A percentile compares a stretch with the other conserved stretches of the same genome.
Evolutionary conservation across 2,113 vertebrate genomes (phyloP).

Genomic region (Pseudonaja textilis): DNA sequence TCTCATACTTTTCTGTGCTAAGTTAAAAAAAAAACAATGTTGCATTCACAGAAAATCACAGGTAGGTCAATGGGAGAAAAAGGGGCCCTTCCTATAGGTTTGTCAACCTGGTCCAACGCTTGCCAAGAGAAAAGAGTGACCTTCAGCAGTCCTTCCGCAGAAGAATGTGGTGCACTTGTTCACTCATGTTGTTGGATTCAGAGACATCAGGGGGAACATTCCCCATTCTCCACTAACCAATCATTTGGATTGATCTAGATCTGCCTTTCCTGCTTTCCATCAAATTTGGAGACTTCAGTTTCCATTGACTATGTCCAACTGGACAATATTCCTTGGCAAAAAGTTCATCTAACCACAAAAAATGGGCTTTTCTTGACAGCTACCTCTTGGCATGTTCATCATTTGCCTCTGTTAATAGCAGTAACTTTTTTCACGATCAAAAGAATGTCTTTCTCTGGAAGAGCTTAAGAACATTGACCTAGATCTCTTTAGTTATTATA

Average conservation of each 20-base stretch:
- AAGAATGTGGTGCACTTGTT: no score
- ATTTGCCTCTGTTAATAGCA: background rate
- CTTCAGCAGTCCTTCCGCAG: no score
- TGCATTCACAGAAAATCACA: no score
- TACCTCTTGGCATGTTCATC: background rate
- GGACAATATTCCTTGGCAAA: background rate
- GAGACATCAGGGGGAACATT: no score
- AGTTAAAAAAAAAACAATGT: no score
- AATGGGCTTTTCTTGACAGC: background rate
- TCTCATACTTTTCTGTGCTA: no score
- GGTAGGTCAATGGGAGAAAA: no score
- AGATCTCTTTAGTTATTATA: background rate
- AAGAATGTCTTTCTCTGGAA: constrained; percentile 34
- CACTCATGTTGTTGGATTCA: no score
- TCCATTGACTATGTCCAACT: background rate
- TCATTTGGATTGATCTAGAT: background rate
- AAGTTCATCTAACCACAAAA: background rate
- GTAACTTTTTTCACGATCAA: background rate
- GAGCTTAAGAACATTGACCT: constrained; percentile 14
- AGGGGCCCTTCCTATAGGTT: no score
- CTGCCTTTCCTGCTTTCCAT: background rate
- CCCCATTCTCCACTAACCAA: no score
- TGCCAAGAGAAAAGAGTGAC: no score
- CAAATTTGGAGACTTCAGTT: background rate
- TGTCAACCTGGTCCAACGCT: no score